Base-by-base conservation (phyloP, 1,140 invertebrate genomes). In the Fopius arisanus region DNA sequence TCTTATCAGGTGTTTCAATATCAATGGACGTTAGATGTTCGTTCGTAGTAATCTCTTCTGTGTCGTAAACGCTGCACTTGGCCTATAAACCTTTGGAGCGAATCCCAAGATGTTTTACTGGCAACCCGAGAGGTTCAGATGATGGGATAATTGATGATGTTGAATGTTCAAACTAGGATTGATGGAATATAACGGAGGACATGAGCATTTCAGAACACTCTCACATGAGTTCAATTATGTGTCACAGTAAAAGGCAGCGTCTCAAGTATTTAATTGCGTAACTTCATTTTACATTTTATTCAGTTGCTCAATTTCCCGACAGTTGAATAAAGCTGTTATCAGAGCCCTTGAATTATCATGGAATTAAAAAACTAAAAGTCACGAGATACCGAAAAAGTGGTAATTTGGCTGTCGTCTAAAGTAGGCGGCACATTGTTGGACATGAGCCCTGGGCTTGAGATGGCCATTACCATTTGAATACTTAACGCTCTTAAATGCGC, bases 391-490 rank as follows among this genome's bases (percentile, higher is more conserved):
- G 1, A 37, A 37, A 37, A 37, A 48, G 16, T 48, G 14, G 1
- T 48, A 12, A 19, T 59, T 59, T 59, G 54, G 54, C 54, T 21
- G 54, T 26, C 54, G 54, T 59, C 23, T 59, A 4, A 59, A 59
- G 21, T 59, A 14, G 54, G 23, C 2, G 21, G 26, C 54, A 59
- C 54, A 59, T 59, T 59, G 54, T 59, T 59, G 54, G 54, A 59
- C 54, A 26, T 59, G 23, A 59, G 54, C 54, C 23, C 54, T 59
- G 19, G 43, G 43, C n/a, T 51, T 14, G 19, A 19, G 43, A 9
- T 59, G 54, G 54, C 54, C 54, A 59, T 59, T 59, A 26, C 54
- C 23, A 59, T 59, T 59, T 23, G 54, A 59, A 59, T 59, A 59
- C 54, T 59, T 59, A 59, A 28, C 3, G 21, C 54, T 12, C 19